A percentile compares a stretch with the other conserved stretches of the same genome.
phyloP scores from a whole-genome alignment of 2,113 vertebrate species.

The Myotis brandtii region DNA sequence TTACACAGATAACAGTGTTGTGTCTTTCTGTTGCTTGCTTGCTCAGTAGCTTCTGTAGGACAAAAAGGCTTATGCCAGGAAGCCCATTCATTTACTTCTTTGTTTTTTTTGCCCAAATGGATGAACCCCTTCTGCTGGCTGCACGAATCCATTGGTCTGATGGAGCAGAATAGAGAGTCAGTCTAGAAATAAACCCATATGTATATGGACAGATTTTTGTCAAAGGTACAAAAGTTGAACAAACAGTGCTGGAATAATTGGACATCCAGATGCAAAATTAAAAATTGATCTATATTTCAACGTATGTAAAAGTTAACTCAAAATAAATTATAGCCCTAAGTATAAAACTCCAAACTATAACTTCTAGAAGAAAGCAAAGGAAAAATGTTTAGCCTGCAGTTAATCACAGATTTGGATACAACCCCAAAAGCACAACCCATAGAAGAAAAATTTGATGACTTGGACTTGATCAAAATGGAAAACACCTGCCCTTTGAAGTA shows the following conservation, averaged over 20 bases:
- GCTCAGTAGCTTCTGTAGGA: neutral
- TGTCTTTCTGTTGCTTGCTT: neutral
- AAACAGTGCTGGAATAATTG: neutral
- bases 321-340: neutral
- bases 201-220: neutral
- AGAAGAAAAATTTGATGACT: neutral
- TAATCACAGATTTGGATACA: neutral
- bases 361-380: neutral
- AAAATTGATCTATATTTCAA: neutral
- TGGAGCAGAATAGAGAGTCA: neutral
- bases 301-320: neutral
- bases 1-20: accelerated
- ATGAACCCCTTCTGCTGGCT: neutral
- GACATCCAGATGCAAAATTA: neutral
- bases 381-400: neutral
- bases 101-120: neutral
- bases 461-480: neutral
- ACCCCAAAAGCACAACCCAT: neutral
- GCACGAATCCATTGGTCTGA: neutral
- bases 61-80: neutral
- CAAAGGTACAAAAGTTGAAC: neutral
- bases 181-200: neutral
- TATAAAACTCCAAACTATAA: neutral
- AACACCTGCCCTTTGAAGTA: neutral
- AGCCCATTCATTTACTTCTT: neutral